Percentiles rank a stretch among this genome's conserved stretches.
Conservation (phyloP, 2,113 vertebrate genomes). For the Pachycephala philippinensis region DNA sequence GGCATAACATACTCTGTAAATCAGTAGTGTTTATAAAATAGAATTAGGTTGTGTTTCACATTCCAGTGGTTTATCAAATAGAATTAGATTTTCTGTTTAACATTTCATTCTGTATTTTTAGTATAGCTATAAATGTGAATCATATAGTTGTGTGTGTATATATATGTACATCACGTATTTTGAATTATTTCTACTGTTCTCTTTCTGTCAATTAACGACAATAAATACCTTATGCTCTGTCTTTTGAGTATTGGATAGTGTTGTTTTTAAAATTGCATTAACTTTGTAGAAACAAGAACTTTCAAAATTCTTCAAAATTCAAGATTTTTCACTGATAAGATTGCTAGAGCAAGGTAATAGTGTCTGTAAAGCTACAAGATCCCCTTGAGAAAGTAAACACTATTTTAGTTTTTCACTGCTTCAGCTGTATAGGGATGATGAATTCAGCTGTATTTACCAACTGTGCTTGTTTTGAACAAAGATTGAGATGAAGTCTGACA, state of each 20-base stretch:
- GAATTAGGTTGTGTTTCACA: not conserved
- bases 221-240: not conserved
- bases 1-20: not conserved
- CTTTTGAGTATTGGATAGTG: not conserved
- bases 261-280: not conserved
- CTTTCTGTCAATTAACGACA: not conserved
- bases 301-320: not conserved
- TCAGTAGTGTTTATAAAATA: not conserved
- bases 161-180: not conserved
- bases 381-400: not conserved
- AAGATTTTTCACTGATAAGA: not conserved
- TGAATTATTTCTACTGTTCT: not conserved
- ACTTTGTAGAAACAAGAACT: not conserved
- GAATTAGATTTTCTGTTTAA: not conserved
- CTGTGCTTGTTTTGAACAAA: not conserved
- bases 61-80: not conserved
- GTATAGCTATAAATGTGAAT: not conserved
- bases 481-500: not conserved
- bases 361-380: not conserved
- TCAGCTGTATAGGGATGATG: not conserved
- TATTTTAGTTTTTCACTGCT: not conserved
- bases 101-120: not conserved
- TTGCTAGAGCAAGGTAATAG: not conserved
- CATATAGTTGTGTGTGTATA: not conserved
- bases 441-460: not conserved